Evolutionary conservation across 2,888 invertebrate species (phyloP).

Genomic region (Lydus trimaculatus): DNA sequence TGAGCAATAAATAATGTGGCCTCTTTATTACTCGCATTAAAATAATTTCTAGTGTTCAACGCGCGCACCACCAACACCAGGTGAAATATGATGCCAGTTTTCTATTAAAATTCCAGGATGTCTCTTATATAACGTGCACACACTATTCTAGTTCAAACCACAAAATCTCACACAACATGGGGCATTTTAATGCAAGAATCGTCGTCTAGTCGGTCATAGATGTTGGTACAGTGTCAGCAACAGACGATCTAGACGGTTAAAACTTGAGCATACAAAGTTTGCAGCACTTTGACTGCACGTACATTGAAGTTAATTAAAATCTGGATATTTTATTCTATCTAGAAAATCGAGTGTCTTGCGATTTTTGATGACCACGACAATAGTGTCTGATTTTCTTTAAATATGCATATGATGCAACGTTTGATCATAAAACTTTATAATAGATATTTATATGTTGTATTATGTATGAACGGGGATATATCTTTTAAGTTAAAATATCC

Average conservation of each 20-base stretch:
- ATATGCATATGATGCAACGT: constrained; percentile 13
- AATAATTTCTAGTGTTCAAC: constrained; percentile 56
- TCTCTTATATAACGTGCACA: constrained; percentile 44
- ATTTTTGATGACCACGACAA: too few relatives aligned
- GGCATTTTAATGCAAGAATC: constrained; percentile 47
- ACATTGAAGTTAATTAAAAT: too few relatives aligned
- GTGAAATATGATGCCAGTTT: constrained; percentile 55
- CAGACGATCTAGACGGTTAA: constrained; percentile 33
- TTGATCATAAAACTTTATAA: constrained; percentile 18
- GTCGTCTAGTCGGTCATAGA: constrained; percentile 33
- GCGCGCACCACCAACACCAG: constrained; percentile 41
- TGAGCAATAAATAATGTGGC: constrained; percentile 49
- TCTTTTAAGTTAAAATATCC: constrained; percentile 14
- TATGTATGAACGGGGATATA: constrained; percentile 19
- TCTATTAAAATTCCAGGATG: constrained; percentile 55
- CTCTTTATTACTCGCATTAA: constrained; percentile 56
- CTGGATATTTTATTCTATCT: too few relatives aligned
- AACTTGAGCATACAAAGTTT: constrained; percentile 38
- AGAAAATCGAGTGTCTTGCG: too few relatives aligned
- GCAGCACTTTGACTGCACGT: too few relatives aligned
- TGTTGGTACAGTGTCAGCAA: constrained; percentile 35
- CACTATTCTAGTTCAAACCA: constrained; percentile 26
- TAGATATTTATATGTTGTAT: constrained; percentile 24
- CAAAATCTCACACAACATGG: constrained; percentile 44
- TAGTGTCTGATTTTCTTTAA: too few relatives aligned